Evolutionary conservation across 2,888 invertebrate genomes (phyloP).

Genomic region (Iselma pallidipennis): DNA sequence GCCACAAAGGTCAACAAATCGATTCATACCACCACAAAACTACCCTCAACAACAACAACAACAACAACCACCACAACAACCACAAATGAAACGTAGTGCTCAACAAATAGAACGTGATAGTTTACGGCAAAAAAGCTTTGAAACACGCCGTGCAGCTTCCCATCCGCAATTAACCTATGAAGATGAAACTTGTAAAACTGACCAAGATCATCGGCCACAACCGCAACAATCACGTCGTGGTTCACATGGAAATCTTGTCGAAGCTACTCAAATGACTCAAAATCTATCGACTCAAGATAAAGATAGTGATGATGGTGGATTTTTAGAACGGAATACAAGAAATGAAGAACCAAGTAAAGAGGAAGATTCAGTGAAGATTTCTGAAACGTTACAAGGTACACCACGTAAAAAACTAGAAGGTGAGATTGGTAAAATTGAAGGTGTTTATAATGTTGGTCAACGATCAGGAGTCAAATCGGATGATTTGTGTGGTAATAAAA

Average conservation of each 20-base stretch:
- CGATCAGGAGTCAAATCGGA: conserved; percentile 57
- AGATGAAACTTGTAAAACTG: conserved; percentile 49
- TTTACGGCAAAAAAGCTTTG: conserved; percentile 62
- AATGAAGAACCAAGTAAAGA: conserved; percentile 29
- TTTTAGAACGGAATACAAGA: conserved; percentile 57
- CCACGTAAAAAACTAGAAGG: conserved; percentile 49
- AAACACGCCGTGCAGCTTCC: conserved; percentile 65
- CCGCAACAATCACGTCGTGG: conserved; percentile 58
- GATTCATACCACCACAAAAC: conserved; percentile 16
- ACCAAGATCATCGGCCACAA: conserved; percentile 30
- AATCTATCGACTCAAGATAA: conserved; percentile 44
- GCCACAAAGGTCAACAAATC: conserved; percentile 38
- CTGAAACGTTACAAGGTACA: conserved; percentile 48
- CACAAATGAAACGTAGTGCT: conserved; percentile 59
- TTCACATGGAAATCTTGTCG: conserved; percentile 65
- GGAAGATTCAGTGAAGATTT: conserved; percentile 41
- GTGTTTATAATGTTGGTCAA: conserved; percentile 63
- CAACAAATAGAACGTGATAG: conserved; percentile 67
- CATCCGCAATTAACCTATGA: conserved; percentile 69
- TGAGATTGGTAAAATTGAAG: conserved; percentile 57
- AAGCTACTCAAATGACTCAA: conserved; percentile 42
- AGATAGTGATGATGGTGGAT: conserved; percentile 61
- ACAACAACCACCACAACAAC: conserved; percentile 19
- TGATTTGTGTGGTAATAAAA: conserved; percentile 55
- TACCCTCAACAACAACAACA: conserved; percentile 10